Evolutionary conservation across 2,888 invertebrate genomes (phyloP).

Genomic region (Agrochola macilenta): DNA sequence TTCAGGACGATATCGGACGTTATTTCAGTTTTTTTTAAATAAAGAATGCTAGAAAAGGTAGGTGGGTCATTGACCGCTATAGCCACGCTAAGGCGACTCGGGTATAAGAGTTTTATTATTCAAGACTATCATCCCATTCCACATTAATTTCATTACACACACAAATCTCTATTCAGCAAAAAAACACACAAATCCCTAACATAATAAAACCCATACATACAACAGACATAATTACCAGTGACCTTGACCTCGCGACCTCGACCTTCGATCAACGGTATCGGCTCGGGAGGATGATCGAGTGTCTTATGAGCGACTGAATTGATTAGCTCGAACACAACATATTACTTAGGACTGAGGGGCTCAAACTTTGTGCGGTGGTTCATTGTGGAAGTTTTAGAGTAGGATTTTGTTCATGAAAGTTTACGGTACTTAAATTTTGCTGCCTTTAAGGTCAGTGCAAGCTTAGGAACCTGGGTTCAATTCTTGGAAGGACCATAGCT

Average conservation of each 20-base stretch:
- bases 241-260: conserved; percentile 35
- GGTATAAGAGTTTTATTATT: neutral
- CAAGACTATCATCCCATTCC: neutral
- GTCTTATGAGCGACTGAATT: conserved; percentile 54
- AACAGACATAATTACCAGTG: conserved; percentile 35
- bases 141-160: neutral
- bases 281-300: conserved; percentile 48
- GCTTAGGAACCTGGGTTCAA: too few species aligned
- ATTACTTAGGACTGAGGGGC: conserved; percentile 48
- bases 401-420: conserved; percentile 8
- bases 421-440: neutral
- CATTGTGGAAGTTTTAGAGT: conserved; percentile 28
- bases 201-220: conserved; percentile 31
- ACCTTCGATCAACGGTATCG: conserved; percentile 46
- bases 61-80: too few species aligned
- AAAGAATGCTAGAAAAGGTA: too few species aligned
- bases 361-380: conserved; percentile 49
- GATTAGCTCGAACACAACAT: conserved; percentile 63
- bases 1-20: too few species aligned
- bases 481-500: neutral
- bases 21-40: too few species aligned
- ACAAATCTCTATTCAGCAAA: conserved; percentile 10
- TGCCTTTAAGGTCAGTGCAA: neutral
- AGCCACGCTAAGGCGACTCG: too few species aligned
- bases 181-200: conserved; percentile 7